phyloP scores from a whole-genome alignment of 2,888 invertebrate genomes.

The Epinotia brunnichana region DNA sequence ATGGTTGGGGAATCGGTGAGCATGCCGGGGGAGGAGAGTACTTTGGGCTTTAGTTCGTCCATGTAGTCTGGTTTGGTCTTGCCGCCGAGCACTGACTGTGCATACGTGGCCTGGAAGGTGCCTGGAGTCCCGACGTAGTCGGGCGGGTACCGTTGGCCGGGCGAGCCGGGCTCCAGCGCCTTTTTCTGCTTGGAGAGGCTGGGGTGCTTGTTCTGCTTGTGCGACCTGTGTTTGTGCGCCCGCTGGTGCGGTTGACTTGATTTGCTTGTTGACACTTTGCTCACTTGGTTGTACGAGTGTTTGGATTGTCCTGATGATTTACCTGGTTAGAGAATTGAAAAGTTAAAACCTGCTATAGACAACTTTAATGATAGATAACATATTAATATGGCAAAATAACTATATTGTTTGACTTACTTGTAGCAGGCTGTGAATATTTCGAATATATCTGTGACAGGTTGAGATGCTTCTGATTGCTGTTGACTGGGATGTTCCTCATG shows the following conservation, averaged over 20 bases:
- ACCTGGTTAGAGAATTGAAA: conserved; percentile 60
- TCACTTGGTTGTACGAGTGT: conserved; percentile 82
- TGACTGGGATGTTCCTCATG: conserved; percentile 73
- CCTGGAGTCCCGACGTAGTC: conserved; percentile 74
- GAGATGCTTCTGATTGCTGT: conserved; percentile 77
- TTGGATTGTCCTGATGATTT: conserved; percentile 79
- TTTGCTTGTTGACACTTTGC: conserved; percentile 81
- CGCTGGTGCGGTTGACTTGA: conserved; percentile 69
- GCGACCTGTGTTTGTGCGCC: conserved; percentile 66
- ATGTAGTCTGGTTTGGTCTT: conserved; percentile 70
- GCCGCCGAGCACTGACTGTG: conserved; percentile 71
- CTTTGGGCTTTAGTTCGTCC: conserved; percentile 69
- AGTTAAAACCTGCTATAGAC: not conserved
- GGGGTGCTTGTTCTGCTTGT: conserved; percentile 53
- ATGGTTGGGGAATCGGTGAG: conserved; percentile 71
- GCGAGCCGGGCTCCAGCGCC: conserved; percentile 64
- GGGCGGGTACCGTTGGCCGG: conserved; percentile 66
- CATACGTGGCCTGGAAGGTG: conserved; percentile 79
- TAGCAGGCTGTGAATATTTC: conserved; percentile 76
- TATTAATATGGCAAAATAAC: conserved; percentile 12
- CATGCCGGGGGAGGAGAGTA: conserved; percentile 66
- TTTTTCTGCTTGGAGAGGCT: conserved; percentile 61
- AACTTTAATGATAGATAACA: too few relatives aligned
- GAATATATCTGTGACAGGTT: conserved; percentile 80
- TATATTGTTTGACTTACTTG: conserved; percentile 58